Percentiles rank a stretch among this genome's conserved stretches.
Conservation (phyloP, 2,888 invertebrate species). For the Sinodicranocentrus sp. region DNA sequence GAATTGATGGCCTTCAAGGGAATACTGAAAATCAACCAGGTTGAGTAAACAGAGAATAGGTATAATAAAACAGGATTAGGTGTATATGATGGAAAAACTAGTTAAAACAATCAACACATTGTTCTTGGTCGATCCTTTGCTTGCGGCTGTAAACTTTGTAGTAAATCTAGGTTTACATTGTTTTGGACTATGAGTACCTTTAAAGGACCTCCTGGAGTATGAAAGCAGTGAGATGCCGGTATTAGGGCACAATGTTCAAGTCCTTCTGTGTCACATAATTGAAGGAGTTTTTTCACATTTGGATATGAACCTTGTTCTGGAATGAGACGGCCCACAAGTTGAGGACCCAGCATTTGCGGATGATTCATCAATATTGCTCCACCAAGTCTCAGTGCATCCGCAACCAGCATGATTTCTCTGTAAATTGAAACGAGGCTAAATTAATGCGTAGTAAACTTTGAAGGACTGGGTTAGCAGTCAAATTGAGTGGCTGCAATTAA, state of each 20-base stretch:
- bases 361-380: constrained; percentile 95
- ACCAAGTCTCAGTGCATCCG: constrained; percentile 94
- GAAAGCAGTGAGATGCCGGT: constrained; percentile 96
- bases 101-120: constrained; percentile 2
- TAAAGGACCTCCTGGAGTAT: constrained; percentile 98
- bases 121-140: too few species aligned
- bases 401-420: constrained; percentile 93
- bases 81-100: too few species aligned
- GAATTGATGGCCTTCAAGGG: constrained; percentile 98
- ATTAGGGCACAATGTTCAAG: constrained; percentile 92
- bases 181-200: constrained; percentile 82
- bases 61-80: too few species aligned
- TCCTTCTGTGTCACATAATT: constrained; percentile 94
- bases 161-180: too few species aligned
- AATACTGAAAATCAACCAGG: constrained; percentile 83
- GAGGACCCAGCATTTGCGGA: constrained; percentile 97
- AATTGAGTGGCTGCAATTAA: too few species aligned
- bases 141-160: too few species aligned
- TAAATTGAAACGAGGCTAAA: too few species aligned
- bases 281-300: constrained; percentile 90
- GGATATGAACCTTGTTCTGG: constrained; percentile 92
- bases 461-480: too few species aligned
- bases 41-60: neutral
- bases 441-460: too few species aligned
- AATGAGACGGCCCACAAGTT: constrained; percentile 92